These are phyloP conservation scores for Dendroctonus ponderosae DNA, from an alignment of 1,140 invertebrate genomes.

Conservation along the genomic window DNA sequence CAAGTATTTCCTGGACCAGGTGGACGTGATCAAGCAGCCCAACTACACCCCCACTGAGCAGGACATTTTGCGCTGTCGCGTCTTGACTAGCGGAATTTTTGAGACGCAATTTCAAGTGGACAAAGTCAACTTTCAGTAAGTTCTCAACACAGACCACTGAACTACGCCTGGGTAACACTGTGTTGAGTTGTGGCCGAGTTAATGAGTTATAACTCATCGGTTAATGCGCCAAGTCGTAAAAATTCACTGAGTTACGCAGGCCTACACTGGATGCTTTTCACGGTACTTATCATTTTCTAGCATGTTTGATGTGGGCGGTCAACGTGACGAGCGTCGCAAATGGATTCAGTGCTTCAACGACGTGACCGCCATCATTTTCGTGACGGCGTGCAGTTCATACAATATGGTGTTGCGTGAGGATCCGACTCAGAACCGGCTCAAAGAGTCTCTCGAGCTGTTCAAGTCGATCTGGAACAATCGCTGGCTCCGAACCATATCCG, in stretches of 20 bases:
- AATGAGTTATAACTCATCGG: too few species aligned
- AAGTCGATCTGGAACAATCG: slow-evolving; percentile 99
- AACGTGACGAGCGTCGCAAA: slow-evolving; percentile 97
- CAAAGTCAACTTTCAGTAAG: slow-evolving; percentile 99
- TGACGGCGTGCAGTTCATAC: slow-evolving; percentile 98
- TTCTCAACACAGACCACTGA: neutral
- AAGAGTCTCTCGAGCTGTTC: slow-evolving; percentile 98
- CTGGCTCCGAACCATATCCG: slow-evolving; percentile 99
- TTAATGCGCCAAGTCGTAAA: too few species aligned
- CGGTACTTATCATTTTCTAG: slow-evolving; percentile 56
- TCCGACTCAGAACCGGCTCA: slow-evolving; percentile 94
- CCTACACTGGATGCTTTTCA: too few species aligned
- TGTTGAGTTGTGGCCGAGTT: too few species aligned
- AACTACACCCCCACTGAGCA: slow-evolving; percentile 98
- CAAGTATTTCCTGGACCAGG: slow-evolving; percentile 97
- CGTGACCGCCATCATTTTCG: slow-evolving; percentile 99
- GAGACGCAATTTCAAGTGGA: slow-evolving; percentile 92
- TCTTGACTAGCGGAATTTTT: slow-evolving; percentile 99
- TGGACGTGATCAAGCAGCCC: slow-evolving; percentile 90
- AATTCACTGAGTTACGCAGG: too few species aligned
- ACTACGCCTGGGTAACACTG: too few species aligned
- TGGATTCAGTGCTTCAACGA: slow-evolving; percentile 99
- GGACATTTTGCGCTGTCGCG: slow-evolving; percentile 97
- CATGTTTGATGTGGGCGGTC: slow-evolving; percentile 99
- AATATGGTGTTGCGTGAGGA: slow-evolving; percentile 99